Conservation (phyloP, 1,140 invertebrate genomes). For the Drosophila melanogaster region Release_6_plus_ISO1_MT NT_037436.4:15376001-15376500, state of each 20-base stretch:
- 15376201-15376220: conserved; percentile 37
- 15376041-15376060: conserved; percentile 23
- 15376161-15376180: conserved; percentile 83
- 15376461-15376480: no score
- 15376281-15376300: conserved; percentile 49
- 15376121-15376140: conserved; percentile 82
- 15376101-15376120: conserved; percentile 82
- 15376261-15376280: conserved; percentile 34
- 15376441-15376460: no score
- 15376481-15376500: no score
- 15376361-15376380: not conserved
- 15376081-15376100: conserved; percentile 60
- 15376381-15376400: not conserved
- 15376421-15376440: no score
- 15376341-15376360: conserved; percentile 7
- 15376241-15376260: conserved; percentile 25
- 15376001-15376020: conserved; percentile 73
- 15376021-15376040: conserved; percentile 44
- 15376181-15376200: conserved; percentile 59
- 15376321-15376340: conserved; percentile 74
- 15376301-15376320: conserved; percentile 72
- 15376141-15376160: conserved; percentile 84
- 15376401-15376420: no score
- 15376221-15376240: conserved; percentile 16
- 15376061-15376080: conserved; percentile 30